Conservation (phyloP, 37 sponge, comb jelly and placozoan genomes). For the Petrosia ficiformis region DNA sequence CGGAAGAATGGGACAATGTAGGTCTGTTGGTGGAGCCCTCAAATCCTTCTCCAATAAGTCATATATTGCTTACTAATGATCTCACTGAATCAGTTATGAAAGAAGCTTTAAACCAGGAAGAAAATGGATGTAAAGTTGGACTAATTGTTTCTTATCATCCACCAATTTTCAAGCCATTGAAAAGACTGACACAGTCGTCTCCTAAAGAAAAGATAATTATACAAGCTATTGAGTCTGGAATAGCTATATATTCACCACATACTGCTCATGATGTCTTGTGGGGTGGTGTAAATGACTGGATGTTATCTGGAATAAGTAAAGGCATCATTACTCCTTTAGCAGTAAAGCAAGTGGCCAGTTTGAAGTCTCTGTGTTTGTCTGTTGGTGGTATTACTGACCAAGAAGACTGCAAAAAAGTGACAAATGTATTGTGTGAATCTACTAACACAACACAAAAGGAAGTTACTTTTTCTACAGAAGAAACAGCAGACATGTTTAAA, state of each 20-base stretch:
- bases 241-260: constrained; percentile 95
- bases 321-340: constrained; percentile 38
- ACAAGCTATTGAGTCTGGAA: constrained; percentile 52
- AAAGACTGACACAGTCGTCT: constrained; percentile 69
- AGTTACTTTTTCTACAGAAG: no score
- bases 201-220: constrained; percentile 89
- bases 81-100: constrained; percentile 86
- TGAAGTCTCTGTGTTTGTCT: constrained; percentile 1
- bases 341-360: constrained; percentile 1
- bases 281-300: constrained; percentile 94
- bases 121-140: constrained; percentile 15
- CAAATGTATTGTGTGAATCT: no score
- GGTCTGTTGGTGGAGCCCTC: constrained; percentile 88
- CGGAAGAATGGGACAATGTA: constrained; percentile 94
- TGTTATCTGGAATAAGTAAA: constrained; percentile 68
- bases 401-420: no score
- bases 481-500: no score
- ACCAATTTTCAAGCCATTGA: constrained; percentile 85
- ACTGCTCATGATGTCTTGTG: constrained; percentile 76
- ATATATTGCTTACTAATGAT: constrained; percentile 85
- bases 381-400: no score
- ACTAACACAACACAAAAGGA: no score
- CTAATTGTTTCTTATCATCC: constrained; percentile 93
- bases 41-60: constrained; percentile 4
- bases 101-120: constrained; percentile 35